A percentile compares a stretch with the other conserved stretches of the same genome.
Conservation (phyloP, 2,888 invertebrate genomes). For the Thumatha senex region DNA sequence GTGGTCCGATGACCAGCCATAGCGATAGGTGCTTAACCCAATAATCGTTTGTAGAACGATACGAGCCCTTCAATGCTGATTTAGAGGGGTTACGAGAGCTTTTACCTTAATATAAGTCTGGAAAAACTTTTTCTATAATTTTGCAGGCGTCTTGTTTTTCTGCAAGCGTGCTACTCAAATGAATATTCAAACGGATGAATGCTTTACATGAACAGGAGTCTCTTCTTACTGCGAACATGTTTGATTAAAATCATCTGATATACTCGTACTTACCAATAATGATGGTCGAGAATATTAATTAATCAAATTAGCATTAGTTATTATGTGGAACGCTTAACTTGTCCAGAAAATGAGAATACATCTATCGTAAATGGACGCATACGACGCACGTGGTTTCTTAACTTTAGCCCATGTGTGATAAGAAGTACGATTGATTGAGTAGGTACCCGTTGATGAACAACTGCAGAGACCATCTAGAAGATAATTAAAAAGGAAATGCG, state of each 20-base stretch:
- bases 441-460: too few relatives aligned
- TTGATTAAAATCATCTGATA: constrained; percentile 16
- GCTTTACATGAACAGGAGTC: neutral
- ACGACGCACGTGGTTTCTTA: neutral
- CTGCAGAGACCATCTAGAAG: too few relatives aligned
- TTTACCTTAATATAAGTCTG: too few relatives aligned
- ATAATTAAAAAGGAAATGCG: too few relatives aligned
- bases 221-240: constrained; percentile 1
- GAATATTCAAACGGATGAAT: neutral
- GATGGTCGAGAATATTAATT: constrained; percentile 30
- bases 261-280: constrained; percentile 20
- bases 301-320: constrained; percentile 38
- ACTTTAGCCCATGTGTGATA: too few relatives aligned
- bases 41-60: too few relatives aligned
- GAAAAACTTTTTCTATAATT: neutral
- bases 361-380: neutral
- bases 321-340: constrained; percentile 25
- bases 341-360: constrained; percentile 30
- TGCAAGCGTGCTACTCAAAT: neutral
- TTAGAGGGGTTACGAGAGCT: too few relatives aligned
- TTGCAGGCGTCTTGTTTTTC: neutral
- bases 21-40: too few relatives aligned
- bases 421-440: too few relatives aligned
- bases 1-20: too few relatives aligned
- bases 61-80: too few relatives aligned